Evolutionary conservation across 2,888 invertebrate species (phyloP).

Genomic region (Mythimna impura): DNA sequence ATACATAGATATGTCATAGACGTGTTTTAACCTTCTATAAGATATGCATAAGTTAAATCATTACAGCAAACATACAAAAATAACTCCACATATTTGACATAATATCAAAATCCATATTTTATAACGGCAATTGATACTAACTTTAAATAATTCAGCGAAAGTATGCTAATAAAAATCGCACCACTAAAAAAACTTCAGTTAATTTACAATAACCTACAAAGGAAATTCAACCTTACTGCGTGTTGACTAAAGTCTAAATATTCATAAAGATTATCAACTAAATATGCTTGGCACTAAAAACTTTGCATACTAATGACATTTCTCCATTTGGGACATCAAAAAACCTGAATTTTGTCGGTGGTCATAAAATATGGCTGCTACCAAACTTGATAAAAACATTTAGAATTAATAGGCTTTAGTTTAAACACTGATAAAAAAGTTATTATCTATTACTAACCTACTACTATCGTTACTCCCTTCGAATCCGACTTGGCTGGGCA

Average conservation of each 20-base stretch:
- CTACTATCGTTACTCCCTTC: slow-evolving; percentile 18
- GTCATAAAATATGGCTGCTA: slow-evolving; percentile 71
- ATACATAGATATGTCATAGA: no score
- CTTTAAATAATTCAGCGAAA: slow-evolving; percentile 62
- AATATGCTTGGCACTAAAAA: slow-evolving; percentile 40
- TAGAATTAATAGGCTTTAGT: slow-evolving; percentile 66
- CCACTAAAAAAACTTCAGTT: slow-evolving; percentile 24
- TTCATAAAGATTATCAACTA: background rate
- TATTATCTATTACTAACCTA: slow-evolving; percentile 44
- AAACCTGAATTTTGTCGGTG: slow-evolving; percentile 63
- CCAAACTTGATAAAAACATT: slow-evolving; percentile 68
- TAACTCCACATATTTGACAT: slow-evolving; percentile 28
- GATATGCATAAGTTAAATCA: background rate
- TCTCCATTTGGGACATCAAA: slow-evolving; percentile 65
- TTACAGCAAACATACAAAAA: slow-evolving; percentile 19
- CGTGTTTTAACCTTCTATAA: background rate
- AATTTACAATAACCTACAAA: slow-evolving; percentile 3
- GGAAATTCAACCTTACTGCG: background rate
- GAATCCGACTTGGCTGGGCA: slow-evolving; percentile 19
- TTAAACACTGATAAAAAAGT: slow-evolving; percentile 58
- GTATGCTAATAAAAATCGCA: slow-evolving; percentile 47
- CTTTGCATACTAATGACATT: slow-evolving; percentile 73
- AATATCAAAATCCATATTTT: slow-evolving; percentile 43
- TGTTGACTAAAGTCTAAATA: background rate
- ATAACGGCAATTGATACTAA: slow-evolving; percentile 54